Percentiles rank a stretch among this genome's conserved stretches.
Evolutionary conservation across 1,140 invertebrate species (phyloP).

Genomic region (Drosophila albomicans): DNA sequence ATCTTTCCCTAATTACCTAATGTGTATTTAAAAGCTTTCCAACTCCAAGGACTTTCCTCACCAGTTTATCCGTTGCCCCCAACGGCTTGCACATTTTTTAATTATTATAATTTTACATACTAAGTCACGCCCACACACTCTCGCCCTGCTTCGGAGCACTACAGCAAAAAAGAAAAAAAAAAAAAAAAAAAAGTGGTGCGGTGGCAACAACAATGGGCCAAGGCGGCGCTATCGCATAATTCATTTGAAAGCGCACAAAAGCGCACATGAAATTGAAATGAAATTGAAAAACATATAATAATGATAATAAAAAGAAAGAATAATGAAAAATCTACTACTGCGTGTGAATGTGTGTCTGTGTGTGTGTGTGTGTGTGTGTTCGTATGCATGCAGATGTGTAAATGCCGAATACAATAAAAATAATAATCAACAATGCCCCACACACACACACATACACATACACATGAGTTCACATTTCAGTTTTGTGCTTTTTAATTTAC

Average conservation of each 20-base stretch:
- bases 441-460: conserved; percentile 30
- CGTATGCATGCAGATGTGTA: conserved; percentile 53
- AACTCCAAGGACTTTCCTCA: conserved; percentile 11
- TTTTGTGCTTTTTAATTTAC: conserved; percentile 57
- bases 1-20: background rate
- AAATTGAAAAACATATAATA: conserved; percentile 75
- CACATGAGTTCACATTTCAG: conserved; percentile 55
- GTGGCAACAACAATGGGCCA: conserved; percentile 65
- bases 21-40: background rate
- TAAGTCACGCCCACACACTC: conserved; percentile 32
- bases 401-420: conserved; percentile 79
- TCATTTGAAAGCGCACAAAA: conserved; percentile 79
- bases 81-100: conserved; percentile 53
- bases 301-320: conserved; percentile 64
- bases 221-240: conserved; percentile 78
- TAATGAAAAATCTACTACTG: conserved; percentile 61
- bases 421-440: conserved; percentile 69
- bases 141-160: background rate
- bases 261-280: conserved; percentile 74
- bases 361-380: conserved; percentile 35
- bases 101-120: conserved; percentile 78
- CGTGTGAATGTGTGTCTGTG: conserved; percentile 11
- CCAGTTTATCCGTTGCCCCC: conserved; percentile 1
- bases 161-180: no score
- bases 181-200: background rate